Conservation (phyloP, 2,113 vertebrate species). For the Hypocryptadius cinnamomeus region DNA sequence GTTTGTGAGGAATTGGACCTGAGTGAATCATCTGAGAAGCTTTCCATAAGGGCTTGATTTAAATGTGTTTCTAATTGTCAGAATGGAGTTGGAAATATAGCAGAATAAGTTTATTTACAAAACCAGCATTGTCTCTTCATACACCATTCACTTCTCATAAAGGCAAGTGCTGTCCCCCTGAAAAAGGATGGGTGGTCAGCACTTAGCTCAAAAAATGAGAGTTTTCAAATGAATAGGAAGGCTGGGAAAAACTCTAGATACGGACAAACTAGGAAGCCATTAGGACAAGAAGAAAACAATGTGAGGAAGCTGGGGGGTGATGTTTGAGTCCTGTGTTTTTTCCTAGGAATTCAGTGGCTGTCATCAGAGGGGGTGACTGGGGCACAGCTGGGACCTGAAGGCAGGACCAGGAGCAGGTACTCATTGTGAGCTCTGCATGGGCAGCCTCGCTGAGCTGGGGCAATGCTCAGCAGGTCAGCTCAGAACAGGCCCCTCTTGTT, state of each 20-base stretch:
- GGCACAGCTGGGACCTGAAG: not conserved
- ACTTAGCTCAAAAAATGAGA: not conserved
- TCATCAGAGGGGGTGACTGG: not conserved
- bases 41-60: not conserved
- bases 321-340: not conserved
- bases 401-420: not conserved
- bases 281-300: not conserved
- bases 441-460: not conserved
- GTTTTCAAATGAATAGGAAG: not conserved
- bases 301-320: not conserved
- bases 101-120: not conserved
- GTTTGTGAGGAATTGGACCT: not conserved
- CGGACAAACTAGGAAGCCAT: not conserved
- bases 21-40: not conserved
- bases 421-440: not conserved
- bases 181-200: not conserved
- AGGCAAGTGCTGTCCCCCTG: fast-evolving
- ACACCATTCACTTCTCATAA: not conserved
- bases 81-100: fast-evolving
- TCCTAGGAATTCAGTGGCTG: not conserved
- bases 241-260: not conserved
- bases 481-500: not conserved
- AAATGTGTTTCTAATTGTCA: not conserved
- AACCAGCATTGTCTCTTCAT: not conserved
- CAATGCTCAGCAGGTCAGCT: not conserved